Conservation (phyloP, 1,140 invertebrate species). For the Potamilus streckersoni region DNA sequence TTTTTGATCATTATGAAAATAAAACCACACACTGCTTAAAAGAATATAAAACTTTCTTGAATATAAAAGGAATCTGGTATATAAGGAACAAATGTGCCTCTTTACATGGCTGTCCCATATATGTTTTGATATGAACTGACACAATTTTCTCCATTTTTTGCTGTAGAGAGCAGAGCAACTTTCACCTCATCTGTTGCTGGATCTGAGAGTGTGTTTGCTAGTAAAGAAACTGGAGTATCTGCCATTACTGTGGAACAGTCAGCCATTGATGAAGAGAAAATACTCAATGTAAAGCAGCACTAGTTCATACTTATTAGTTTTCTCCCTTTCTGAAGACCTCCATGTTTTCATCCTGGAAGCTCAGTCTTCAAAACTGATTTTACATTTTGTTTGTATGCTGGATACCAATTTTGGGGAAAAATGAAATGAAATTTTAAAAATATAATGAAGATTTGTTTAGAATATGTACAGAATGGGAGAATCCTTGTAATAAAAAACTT, state of each 20-base stretch:
- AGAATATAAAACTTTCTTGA: background rate
- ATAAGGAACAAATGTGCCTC: background rate
- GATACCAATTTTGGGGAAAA: too few relatives aligned
- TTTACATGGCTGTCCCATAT: too few relatives aligned
- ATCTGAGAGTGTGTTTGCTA: conserved; percentile 58
- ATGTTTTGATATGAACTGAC: background rate
- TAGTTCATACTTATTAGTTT: too few relatives aligned
- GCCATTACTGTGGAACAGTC: conserved; percentile 40
- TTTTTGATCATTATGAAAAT: background rate
- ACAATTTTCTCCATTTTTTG: conserved; percentile 4
- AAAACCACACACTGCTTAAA: background rate
- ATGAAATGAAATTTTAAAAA: too few relatives aligned
- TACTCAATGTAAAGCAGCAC: conserved; percentile 36
- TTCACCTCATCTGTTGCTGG: conserved; percentile 48
- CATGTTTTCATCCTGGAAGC: too few relatives aligned
- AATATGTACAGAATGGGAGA: too few relatives aligned
- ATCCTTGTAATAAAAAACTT: too few relatives aligned
- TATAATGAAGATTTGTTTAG: too few relatives aligned
- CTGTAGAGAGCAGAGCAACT: conserved; percentile 54
- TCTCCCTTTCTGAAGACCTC: too few relatives aligned
- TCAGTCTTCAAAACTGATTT: too few relatives aligned
- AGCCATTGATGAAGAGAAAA: conserved; percentile 48
- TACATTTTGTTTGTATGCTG: too few relatives aligned
- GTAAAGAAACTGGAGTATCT: conserved; percentile 48
- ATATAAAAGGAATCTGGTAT: background rate